A percentile compares a stretch with the other conserved stretches of the same genome.
phyloP scores from a whole-genome alignment of 2,888 invertebrate species.

The Linnaemya tessellans region DNA sequence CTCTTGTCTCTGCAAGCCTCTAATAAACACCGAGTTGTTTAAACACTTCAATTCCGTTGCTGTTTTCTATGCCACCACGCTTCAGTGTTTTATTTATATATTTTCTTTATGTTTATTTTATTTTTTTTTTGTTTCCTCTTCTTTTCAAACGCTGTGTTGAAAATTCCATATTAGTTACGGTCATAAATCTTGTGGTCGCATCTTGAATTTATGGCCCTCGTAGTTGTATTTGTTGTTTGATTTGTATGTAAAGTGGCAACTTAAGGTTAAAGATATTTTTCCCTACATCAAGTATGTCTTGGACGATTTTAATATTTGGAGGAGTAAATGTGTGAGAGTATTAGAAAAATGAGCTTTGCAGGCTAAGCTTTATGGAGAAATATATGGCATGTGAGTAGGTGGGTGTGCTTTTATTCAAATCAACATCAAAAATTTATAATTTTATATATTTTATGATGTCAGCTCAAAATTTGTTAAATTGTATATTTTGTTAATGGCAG shows the following conservation, averaged over 20 bases:
- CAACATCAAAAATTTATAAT: conserved; percentile 43
- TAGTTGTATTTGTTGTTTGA: conserved; percentile 66
- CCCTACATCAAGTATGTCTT: conserved; percentile 57
- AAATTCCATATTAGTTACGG: conserved; percentile 82
- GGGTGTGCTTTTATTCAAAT: conserved; percentile 20
- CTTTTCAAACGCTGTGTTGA: conserved; percentile 62
- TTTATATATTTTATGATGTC: conserved; percentile 48
- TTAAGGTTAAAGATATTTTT: conserved; percentile 66
- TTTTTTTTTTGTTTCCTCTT: conserved; percentile 8
- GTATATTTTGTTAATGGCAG: background rate
- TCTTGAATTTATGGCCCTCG: conserved; percentile 82
- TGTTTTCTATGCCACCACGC: background rate
- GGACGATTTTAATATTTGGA: conserved; percentile 35
- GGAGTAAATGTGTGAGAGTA: background rate
- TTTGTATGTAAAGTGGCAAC: conserved; percentile 71
- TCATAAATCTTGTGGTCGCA: conserved; percentile 82
- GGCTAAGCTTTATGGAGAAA: conserved; percentile 5
- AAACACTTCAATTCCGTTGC: background rate
- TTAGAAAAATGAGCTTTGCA: background rate
- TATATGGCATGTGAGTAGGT: background rate
- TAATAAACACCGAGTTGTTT: conserved; percentile 41
- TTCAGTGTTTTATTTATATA: conserved; percentile 9
- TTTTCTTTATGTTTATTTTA: conserved; percentile 19
- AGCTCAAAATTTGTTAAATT: conserved; percentile 14
- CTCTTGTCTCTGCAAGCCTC: conserved; percentile 3